These are phyloP conservation scores for Lasioglossum oenotherae DNA, from an alignment of 2,888 invertebrate species.

Conservation along the genomic window DNA sequence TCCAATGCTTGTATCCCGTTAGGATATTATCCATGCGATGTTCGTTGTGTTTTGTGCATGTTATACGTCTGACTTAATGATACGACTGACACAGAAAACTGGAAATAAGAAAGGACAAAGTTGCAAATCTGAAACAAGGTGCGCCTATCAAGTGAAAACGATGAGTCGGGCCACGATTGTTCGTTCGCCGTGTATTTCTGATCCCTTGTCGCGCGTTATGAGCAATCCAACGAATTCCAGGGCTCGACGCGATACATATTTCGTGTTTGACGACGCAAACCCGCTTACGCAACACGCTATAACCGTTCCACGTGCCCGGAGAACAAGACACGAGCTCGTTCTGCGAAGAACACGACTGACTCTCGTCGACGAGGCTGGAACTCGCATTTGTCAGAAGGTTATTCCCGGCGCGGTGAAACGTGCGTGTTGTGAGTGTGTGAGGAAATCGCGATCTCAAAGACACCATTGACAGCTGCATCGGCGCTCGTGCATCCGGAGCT, in stretches of 20 bases:
- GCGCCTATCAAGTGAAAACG: neutral
- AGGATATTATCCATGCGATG: neutral
- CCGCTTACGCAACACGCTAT: conserved; percentile 7
- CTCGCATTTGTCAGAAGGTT: conserved; percentile 56
- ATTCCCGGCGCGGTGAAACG: conserved; percentile 23
- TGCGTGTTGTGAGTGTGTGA: neutral
- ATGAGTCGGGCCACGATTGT: neutral
- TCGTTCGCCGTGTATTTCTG: neutral
- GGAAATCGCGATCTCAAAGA: conserved; percentile 22
- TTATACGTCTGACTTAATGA: neutral
- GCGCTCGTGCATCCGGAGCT: conserved; percentile 51
- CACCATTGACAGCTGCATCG: conserved; percentile 40
- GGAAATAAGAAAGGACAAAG: neutral
- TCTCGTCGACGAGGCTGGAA: conserved; percentile 27
- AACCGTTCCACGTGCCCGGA: conserved; percentile 19
- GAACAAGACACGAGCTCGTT: conserved; percentile 25
- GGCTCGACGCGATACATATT: neutral
- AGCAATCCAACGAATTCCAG: neutral
- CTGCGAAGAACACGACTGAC: neutral
- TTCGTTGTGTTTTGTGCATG: neutral
- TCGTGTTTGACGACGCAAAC: neutral
- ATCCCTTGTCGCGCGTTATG: neutral
- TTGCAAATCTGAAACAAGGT: neutral
- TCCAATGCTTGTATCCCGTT: neutral
- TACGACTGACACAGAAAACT: neutral